These are phyloP conservation scores for Hirudinaria manillensis DNA, from an alignment of 2,888 invertebrate genomes.

Conservation along the genomic window DNA sequence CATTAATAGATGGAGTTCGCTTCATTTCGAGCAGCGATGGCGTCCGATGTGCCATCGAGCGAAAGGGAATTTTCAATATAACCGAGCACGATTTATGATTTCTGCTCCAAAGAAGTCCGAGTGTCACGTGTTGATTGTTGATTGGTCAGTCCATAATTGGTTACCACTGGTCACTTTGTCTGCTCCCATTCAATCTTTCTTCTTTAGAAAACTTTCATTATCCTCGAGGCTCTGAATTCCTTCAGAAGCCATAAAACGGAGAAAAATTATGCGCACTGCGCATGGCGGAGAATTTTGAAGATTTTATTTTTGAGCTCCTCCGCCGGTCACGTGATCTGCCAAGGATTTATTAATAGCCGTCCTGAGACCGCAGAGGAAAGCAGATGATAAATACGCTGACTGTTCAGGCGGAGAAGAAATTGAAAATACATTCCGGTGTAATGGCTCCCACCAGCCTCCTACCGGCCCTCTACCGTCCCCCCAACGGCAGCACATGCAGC, in stretches of 20 bases:
- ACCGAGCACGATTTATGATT: constrained; percentile 22
- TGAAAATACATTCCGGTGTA: no score
- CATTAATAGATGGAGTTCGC: background rate
- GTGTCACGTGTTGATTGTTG: background rate
- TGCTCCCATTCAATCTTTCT: background rate
- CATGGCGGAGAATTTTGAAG: no score
- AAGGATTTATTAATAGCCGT: constrained; percentile 26
- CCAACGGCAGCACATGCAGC: no score
- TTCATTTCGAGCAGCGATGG: background rate
- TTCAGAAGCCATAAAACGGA: no score
- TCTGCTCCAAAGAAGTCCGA: constrained; percentile 5
- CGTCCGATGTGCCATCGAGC: background rate
- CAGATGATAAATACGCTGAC: constrained; percentile 24
- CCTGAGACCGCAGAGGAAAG: constrained; percentile 11
- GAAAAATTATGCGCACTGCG: no score
- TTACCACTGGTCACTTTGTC: background rate
- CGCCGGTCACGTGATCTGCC: constrained; percentile 18
- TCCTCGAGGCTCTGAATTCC: no score
- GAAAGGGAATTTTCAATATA: constrained; percentile 6
- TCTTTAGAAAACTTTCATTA: no score
- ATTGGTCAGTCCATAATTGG: constrained; percentile 17
- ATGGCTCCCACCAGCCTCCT: no score
- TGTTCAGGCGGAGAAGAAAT: constrained; percentile 13
- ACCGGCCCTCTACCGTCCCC: no score
- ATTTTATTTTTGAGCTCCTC: constrained; percentile 17